phyloP scores from a whole-genome alignment of 2,888 invertebrate genomes.

The Caenorhabditis panamensis region DNA sequence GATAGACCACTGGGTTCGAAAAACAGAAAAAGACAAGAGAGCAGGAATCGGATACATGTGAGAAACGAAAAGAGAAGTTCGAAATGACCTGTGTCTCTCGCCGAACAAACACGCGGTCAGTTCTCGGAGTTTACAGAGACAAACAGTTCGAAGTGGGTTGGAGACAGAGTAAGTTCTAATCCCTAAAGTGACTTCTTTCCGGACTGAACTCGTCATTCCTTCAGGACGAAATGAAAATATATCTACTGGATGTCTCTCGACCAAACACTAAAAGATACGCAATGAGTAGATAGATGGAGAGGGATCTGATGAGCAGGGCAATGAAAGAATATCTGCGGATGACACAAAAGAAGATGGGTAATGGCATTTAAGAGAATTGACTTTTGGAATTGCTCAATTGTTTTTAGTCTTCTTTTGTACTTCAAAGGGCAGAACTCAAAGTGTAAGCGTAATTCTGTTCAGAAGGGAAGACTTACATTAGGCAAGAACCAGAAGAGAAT shows the following conservation, averaged over 20 bases:
- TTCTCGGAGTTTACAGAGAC: neutral
- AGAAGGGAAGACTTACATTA: neutral
- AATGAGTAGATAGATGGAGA: neutral
- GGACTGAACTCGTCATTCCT: constrained; percentile 1
- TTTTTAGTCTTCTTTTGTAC: neutral
- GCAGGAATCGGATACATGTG: neutral
- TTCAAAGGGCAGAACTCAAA: neutral
- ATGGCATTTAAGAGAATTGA: neutral
- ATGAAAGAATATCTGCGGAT: constrained; percentile 5
- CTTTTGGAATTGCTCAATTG: neutral
- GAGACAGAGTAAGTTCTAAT: constrained; percentile 21
- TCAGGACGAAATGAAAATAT: constrained; percentile 16
- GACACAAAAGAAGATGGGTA: neutral
- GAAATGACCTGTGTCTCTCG: constrained; percentile 1
- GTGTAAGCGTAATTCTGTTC: no score
- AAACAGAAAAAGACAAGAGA: neutral
- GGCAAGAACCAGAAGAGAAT: neutral
- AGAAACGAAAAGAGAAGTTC: neutral
- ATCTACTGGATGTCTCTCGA: neutral
- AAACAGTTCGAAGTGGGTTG: constrained; percentile 1
- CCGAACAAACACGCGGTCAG: constrained; percentile 19
- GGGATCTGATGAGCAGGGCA: neutral
- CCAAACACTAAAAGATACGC: constrained; percentile 28
- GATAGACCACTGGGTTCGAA: no score
- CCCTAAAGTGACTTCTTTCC: constrained; percentile 49